Base-by-base conservation (phyloP, 1,140 invertebrate genomes). In the Agrilus planipennis region DNA sequence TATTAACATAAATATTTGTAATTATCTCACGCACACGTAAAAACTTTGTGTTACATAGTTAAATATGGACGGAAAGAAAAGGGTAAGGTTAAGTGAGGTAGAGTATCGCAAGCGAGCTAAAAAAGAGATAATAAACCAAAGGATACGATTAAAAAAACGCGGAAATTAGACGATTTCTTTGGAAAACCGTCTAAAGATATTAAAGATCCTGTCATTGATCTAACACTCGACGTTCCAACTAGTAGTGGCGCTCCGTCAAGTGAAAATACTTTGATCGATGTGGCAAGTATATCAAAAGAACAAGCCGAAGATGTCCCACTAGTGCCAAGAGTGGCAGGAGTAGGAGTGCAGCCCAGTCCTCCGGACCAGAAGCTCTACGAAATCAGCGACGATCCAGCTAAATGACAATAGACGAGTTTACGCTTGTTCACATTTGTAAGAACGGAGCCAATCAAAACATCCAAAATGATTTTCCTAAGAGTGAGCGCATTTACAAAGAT, bases 81-180 rank as follows among this genome's bases (percentile, higher is more conserved):
- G 23, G 12, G n/a, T n/a, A n/a, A n/a, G n/a, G n/a, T 27, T 27
- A 27, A 27, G 23, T 27, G 23, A 12, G 23, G 23, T 12, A 9
- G 23, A 27, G 23, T 27, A 27, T 27, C 23, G 23, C 23, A 27
- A 27, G 23, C 23, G 23, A 27, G 23, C 23, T 27, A 27, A 27
- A 27, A 27, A 27, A 27, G 12, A 27, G 23, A 27, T 27, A 12
- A 27, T 27, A 27, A 27, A 27, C 23, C 7, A 27, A 27, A 27
- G 23, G 23, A 27, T 27, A 12, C 12, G 12, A 27, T 27, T 27
- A 27, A 27, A 27, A 27, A 27, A 27, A 27, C 23, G 7, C 23
- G 23, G 23, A 27, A 27, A 27, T 27, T 27, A 27, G 23, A 27
- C 23, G 23, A 27, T 27, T 27, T 27, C 23, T 27, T 27, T 27